phyloP scores from a whole-genome alignment of 2,113 vertebrate species.

The Nesogale talazaci region DNA sequence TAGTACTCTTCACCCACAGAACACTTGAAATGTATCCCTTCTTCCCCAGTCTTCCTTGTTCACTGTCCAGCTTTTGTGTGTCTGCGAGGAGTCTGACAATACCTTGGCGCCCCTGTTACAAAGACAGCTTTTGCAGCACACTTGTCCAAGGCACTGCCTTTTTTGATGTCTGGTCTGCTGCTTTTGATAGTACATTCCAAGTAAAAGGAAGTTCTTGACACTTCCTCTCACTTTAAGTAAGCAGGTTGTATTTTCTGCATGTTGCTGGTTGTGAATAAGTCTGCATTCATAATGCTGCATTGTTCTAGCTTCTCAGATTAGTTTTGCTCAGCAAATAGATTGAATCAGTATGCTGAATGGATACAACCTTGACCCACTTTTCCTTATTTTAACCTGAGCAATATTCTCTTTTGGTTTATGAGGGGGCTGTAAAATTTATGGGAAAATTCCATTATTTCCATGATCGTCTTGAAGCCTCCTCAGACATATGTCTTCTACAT shows the following conservation, averaged over 20 bases:
- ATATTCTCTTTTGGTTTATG: neutral
- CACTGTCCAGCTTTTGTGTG: no score
- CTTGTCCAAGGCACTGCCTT: neutral
- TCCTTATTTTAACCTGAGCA: neutral
- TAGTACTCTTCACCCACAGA: no score
- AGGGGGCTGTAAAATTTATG: neutral
- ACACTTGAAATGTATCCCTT: no score
- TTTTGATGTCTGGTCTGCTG: neutral
- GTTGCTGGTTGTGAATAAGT: no score
- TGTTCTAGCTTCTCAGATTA: no score
- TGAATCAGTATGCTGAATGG: neutral
- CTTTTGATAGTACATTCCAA: neutral
- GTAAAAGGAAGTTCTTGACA: neutral
- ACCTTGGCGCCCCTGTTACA: neutral
- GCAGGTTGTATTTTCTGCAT: no score
- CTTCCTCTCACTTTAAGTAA: no score
- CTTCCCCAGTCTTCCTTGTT: no score
- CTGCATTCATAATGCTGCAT: no score
- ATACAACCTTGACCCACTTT: neutral
- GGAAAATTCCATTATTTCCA: neutral
- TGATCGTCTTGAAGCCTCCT: neutral
- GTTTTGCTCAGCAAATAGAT: no score
- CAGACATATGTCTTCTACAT: neutral
- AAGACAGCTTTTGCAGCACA: neutral
- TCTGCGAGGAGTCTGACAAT: no score